Base-by-base conservation (phyloP, 2,888 invertebrate genomes). In the Adela reaumurella region DNA sequence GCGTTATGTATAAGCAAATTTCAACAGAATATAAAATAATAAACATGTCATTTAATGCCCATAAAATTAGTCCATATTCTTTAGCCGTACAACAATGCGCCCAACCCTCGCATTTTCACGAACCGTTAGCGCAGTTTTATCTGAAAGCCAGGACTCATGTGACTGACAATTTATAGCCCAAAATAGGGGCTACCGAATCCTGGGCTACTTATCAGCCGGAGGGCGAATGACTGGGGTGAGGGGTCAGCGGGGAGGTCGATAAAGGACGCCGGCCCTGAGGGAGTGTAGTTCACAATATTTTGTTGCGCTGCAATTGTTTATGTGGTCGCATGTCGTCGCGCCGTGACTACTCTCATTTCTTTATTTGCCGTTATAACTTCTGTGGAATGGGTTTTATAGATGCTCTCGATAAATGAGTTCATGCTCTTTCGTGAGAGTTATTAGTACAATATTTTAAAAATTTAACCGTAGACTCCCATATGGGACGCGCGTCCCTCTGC, bases 241-340 rank as follows among this genome's bases (percentile, higher is more conserved):
- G n/a, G n/a, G n/a, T n/a, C n/a, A n/a, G n/a, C n/a, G 45, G 45
- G 48, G 44, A 29, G 6, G 43, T 17, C 28, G 48, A 48, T 48
- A 48, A 48, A 48, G 43, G 48, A 28, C 47, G 43, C 19, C 16
- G n/a, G 16, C 19, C 41, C 46, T 29, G 17, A 16, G 18, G 19
- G 16, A 6, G 42, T 41, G 8, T 42, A 4, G 42, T 42, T 17
- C 16, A 17, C 8, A n/a, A 18, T 43, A 17, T 43, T 43, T 16
- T 19, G 19, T 47, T 42, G 42, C 43, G 43, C 43, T 29, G 48
- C 28, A 16, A 43, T 48, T 43, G 48, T 48, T 48, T 48, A 48
- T 48, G 43, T 24, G 28, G 41, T 48, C 17, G 48, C 48, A 48
- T 48, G 48, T 43, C 44, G 17, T 17, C 18, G 14, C 17, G 41